These are phyloP conservation scores for Amaurobius ferox DNA, from an alignment of 2,888 invertebrate genomes.

Conservation along the genomic window DNA sequence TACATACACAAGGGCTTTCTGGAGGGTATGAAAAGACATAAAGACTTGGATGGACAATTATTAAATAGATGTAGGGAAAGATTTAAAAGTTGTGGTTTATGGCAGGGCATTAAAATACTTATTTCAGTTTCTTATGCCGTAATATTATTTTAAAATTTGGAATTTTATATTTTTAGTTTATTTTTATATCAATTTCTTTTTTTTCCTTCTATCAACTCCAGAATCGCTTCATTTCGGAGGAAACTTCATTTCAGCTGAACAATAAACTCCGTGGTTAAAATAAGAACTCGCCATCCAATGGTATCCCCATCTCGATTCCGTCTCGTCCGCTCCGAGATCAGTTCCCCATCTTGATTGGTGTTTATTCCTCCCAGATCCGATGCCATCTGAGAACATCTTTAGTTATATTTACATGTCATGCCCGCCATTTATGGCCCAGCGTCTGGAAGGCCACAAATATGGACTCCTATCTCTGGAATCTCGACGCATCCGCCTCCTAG, in stretches of 20 bases:
- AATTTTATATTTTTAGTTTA: no score
- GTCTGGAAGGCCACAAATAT: not conserved
- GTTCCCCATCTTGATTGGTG: conserved; percentile 12
- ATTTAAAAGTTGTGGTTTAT: no score
- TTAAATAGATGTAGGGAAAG: no score
- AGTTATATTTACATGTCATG: conserved; percentile 18
- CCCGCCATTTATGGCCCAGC: not conserved
- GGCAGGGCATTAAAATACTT: no score
- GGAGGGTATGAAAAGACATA: no score
- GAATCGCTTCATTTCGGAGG: not conserved
- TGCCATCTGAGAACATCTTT: conserved; percentile 5
- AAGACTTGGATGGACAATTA: no score
- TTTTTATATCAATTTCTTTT: no score
- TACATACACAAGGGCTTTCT: no score
- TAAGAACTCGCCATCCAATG: not conserved
- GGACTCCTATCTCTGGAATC: not conserved
- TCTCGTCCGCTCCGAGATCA: conserved; percentile 1
- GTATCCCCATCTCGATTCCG: not conserved
- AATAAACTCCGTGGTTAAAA: not conserved
- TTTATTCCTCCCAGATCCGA: conserved; percentile 8
- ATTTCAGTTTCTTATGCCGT: no score
- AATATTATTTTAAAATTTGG: no score
- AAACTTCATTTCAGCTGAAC: not conserved
- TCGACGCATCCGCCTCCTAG: conserved; percentile 2
- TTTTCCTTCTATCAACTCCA: no score